phyloP scores from a whole-genome alignment of 2,797 vertebrate species.

The Chlorospingus flavigularis region DNA sequence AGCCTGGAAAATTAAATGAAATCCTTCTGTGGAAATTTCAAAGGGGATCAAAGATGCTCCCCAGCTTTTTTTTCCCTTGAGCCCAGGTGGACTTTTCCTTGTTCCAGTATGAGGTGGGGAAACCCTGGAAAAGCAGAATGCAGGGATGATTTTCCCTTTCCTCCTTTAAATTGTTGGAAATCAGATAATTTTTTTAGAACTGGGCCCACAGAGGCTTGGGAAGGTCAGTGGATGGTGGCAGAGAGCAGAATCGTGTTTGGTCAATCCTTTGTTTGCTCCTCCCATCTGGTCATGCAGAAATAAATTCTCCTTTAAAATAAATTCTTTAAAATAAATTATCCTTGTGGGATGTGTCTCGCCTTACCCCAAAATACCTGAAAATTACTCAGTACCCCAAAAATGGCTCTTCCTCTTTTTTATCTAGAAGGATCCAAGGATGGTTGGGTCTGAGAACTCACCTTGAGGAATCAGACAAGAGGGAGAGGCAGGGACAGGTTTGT shows the following conservation, averaged over 20 bases:
- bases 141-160: neutral
- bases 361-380: neutral
- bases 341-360: neutral
- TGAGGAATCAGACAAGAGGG: neutral
- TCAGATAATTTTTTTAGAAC: neutral
- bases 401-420: neutral
- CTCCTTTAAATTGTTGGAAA: neutral
- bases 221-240: neutral
- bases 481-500: neutral
- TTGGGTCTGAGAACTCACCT: neutral
- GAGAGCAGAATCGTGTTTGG: neutral
- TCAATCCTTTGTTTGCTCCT: neutral
- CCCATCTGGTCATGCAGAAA: fast-evolving
- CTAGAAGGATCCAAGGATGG: neutral
- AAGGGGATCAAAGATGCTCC: conserved; percentile 13
- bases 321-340: neutral
- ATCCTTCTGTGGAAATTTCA: conserved; percentile 42
- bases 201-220: fast-evolving
- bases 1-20: conserved; percentile 45
- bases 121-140: neutral
- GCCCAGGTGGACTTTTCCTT: neutral
- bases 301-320: neutral
- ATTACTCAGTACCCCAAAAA: neutral
- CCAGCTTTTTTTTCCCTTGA: neutral
- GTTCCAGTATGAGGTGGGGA: neutral